These are phyloP conservation scores for Augochlorella aurata DNA, from an alignment of 2,888 invertebrate genomes.

Conservation along the genomic window DNA sequence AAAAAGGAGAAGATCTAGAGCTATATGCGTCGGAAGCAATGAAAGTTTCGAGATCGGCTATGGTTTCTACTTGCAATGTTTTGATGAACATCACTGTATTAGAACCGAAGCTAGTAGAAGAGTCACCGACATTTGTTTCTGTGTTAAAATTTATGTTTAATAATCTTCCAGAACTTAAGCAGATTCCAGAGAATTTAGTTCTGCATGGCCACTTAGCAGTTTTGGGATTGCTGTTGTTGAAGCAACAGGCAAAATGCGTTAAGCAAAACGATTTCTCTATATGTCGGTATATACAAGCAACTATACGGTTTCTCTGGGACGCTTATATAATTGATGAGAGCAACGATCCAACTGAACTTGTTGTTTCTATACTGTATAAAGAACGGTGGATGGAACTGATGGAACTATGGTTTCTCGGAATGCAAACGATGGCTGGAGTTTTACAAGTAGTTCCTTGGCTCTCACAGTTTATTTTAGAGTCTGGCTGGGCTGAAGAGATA, in stretches of 20 bases:
- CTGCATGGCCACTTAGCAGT: slow-evolving; percentile 93
- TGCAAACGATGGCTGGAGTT: slow-evolving; percentile 95
- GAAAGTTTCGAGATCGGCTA: slow-evolving; percentile 92
- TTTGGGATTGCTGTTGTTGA: slow-evolving; percentile 90
- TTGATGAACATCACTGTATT: slow-evolving; percentile 96
- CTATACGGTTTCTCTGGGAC: slow-evolving; percentile 95
- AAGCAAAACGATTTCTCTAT: slow-evolving; percentile 95
- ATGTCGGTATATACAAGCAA: slow-evolving; percentile 93
- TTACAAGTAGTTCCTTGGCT: slow-evolving; percentile 93
- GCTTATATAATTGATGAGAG: slow-evolving; percentile 95
- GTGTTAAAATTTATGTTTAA: slow-evolving; percentile 93
- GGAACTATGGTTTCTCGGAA: slow-evolving; percentile 96
- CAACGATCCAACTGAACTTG: slow-evolving; percentile 90
- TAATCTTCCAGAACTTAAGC: slow-evolving; percentile 92
- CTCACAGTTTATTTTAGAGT: slow-evolving; percentile 94
- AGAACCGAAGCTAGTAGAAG: slow-evolving; percentile 92
- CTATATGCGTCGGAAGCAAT: slow-evolving; percentile 90
- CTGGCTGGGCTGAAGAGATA: slow-evolving; percentile 96
- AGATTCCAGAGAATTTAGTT: slow-evolving; percentile 91
- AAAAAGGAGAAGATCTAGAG: slow-evolving; percentile 86
- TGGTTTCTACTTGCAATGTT: slow-evolving; percentile 94
- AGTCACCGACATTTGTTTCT: slow-evolving; percentile 89
- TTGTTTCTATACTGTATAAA: slow-evolving; percentile 93
- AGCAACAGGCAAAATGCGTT: slow-evolving; percentile 91
- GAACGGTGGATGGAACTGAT: slow-evolving; percentile 94